Conservation (phyloP, 2,888 invertebrate species). For the Protophormia terraenovae region DNA sequence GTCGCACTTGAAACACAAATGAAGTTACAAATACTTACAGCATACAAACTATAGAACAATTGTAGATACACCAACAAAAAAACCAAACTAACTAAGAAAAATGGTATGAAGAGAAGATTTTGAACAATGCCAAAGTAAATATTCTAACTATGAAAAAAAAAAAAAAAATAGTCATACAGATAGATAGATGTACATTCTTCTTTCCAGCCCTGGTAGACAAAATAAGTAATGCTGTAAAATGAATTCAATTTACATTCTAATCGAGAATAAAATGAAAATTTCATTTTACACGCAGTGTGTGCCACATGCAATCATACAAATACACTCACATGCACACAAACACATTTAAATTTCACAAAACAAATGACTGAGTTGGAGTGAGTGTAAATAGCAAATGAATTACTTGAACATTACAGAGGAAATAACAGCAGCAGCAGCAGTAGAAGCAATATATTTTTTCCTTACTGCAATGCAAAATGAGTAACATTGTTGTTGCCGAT, state of each 20-base stretch:
- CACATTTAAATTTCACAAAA: background rate
- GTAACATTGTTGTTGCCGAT: conserved; percentile 31
- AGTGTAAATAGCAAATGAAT: conserved; percentile 65
- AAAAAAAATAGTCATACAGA: background rate
- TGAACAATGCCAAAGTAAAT: conserved; percentile 44
- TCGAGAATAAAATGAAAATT: conserved; percentile 68
- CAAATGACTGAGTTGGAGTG: conserved; percentile 13
- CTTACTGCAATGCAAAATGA: conserved; percentile 29
- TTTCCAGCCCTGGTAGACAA: conserved; percentile 4
- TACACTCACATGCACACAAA: background rate
- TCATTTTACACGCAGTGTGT: conserved; percentile 63
- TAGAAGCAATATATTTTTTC: conserved; percentile 11
- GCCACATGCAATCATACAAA: conserved; percentile 7
- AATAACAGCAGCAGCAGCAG: conserved; percentile 34
- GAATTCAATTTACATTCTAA: conserved; percentile 68
- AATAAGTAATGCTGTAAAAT: conserved; percentile 43
- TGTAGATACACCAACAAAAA: conserved; percentile 51
- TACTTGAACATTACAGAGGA: conserved; percentile 44
- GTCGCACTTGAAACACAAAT: conserved; percentile 62
- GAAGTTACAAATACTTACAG: conserved; percentile 65
- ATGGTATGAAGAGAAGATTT: background rate
- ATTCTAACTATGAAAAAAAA: conserved; percentile 24
- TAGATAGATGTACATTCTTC: background rate
- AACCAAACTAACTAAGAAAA: conserved; percentile 41
- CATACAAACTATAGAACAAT: conserved; percentile 45